These are phyloP conservation scores for Isichthys henryi DNA, from an alignment of 2,113 vertebrate species.

Conservation along the genomic window DNA sequence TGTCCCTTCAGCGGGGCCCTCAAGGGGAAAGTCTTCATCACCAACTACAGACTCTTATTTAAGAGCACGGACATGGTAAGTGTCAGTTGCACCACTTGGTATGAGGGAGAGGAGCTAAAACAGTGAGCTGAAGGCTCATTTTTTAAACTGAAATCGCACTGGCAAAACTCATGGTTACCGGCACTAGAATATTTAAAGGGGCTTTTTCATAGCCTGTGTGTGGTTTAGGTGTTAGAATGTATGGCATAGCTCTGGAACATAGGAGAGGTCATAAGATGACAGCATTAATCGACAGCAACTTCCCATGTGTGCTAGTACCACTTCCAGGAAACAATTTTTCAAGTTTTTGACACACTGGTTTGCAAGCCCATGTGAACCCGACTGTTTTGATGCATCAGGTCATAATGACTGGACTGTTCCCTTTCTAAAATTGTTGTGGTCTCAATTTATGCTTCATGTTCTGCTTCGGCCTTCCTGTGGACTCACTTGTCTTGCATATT, in stretches of 20 bases:
- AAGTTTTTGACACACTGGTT: neutral
- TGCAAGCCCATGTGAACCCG: neutral
- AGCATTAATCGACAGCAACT: neutral
- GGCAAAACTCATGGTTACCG: neutral
- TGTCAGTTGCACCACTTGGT: neutral
- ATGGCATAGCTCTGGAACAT: neutral
- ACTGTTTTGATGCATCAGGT: neutral
- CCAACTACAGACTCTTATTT: conserved; percentile 70
- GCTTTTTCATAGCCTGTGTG: neutral
- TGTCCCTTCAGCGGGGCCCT: conserved; percentile 64
- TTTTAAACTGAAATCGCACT: neutral
- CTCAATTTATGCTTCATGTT: neutral
- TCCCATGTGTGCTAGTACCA: neutral
- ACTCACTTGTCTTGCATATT: neutral
- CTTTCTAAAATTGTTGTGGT: neutral
- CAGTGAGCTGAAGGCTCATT: neutral
- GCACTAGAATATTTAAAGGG: neutral
- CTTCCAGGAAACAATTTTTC: neutral
- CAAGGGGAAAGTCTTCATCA: conserved; percentile 70
- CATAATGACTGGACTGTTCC: neutral
- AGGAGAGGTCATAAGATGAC: neutral
- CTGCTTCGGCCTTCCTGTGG: neutral
- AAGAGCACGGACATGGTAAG: conserved; percentile 64
- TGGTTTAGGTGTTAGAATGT: neutral
- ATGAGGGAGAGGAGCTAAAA: neutral